phyloP scores from a whole-genome alignment of 2,113 vertebrate genomes.

The Elephantulus edwardii region DNA sequence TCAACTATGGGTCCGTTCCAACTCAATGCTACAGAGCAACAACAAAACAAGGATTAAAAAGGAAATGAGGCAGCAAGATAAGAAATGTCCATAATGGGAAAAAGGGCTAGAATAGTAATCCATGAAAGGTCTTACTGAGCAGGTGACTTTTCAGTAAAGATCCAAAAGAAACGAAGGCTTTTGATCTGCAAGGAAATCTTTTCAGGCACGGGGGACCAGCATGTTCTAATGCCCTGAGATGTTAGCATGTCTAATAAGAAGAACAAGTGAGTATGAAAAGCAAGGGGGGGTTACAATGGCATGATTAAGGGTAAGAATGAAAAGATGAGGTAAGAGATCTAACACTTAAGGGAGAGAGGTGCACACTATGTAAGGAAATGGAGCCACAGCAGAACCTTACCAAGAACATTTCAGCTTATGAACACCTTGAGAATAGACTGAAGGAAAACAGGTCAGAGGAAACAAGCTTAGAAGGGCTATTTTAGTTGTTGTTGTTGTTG shows the following conservation, averaged over 20 bases:
- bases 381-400: neutral
- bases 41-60: no score
- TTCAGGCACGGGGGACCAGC: neutral
- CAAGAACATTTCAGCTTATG: neutral
- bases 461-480: accelerated
- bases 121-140: no score
- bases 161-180: neutral
- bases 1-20: no score
- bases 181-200: neutral
- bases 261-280: neutral
- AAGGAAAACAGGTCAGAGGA: neutral
- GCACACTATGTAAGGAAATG: neutral
- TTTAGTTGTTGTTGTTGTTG: no score
- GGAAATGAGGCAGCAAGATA: neutral
- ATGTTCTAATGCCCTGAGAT: neutral
- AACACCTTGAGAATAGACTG: neutral
- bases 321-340: neutral
- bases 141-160: neutral
- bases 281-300: neutral
- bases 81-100: neutral
- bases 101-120: neutral
- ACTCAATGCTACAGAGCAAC: no score
- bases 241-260: neutral
- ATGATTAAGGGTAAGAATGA: neutral
- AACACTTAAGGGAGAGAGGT: neutral